Evolutionary conservation across 1,140 invertebrate species (phyloP), one percentile per base, ranked within the genome.

Genomic region (Popillia japonica): DNA sequence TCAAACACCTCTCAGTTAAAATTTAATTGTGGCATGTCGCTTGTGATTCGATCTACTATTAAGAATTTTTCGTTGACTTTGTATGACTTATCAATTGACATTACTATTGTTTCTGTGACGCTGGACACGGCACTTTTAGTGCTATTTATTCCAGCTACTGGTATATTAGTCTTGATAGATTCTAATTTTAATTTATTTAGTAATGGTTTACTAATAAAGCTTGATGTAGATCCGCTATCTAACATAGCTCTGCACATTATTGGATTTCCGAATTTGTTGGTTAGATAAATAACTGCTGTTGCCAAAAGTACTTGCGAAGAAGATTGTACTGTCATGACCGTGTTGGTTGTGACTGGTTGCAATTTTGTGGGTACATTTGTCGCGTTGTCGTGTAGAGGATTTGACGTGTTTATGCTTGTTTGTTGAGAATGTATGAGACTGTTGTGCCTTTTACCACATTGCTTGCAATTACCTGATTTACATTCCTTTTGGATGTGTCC

Each of bases 91-190:
- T 68, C n/a, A 68, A 68, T 6, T 68, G 61, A 68, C 22, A 20
- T 68, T 17, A n/a, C 22, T 17, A n/a, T 68, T n/a, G 61, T 9
- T 68, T 68, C n/a, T 9, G 61, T 68, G 8, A 20, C 17, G 22
- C 22, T 68, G n/a, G 61, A 68, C n/a, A 68, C n/a, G n/a, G n/a
- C n/a, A n/a, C n/a, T n/a, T n/a, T n/a, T n/a, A n/a, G n/a, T n/a
- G n/a, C n/a, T n/a, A n/a, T 68, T 20, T 68, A 68, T 68, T 68
- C 61, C 22, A 7, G n/a, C n/a, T n/a, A 68, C 17, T 68, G 17
- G 22, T 68, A 20, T 68, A 68, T 68, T 44, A 44, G 42, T 14
- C 42, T 14, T 44, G 6, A 44, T 44, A 44, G 42, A 14, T 8
- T 44, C 42, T 14, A n/a, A n/a, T n/a, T n/a, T n/a, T n/a, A n/a